Base-by-base conservation (phyloP, 2,113 vertebrate species). In the Epinephelus lanceolatus region DNA sequence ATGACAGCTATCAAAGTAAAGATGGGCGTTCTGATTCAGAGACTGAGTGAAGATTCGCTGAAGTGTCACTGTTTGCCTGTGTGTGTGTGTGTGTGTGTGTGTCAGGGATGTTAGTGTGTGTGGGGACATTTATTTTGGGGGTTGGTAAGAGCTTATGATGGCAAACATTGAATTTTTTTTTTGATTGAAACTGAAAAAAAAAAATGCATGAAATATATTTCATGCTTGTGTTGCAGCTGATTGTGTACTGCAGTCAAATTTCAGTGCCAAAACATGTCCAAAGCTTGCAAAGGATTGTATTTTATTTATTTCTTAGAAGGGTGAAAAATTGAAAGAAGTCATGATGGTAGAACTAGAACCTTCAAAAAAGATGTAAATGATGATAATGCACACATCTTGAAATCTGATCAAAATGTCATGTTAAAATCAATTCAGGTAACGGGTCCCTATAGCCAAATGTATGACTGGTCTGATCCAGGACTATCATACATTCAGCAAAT, bases 1-100 rank as follows among this genome's bases (percentile, higher is more conserved):
- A 92, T 92, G 96, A 96, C 95, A 96, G 95, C 96, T 96, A 95
- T 92, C 93, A 92, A 80, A 89, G 80, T 76, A 63, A 90, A 85
- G 85, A 89, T 83, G 84, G 79, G 80, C 74, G 79, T 76, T 92
- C 47, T 79, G 82, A 89, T 84, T 86, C 81, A 73, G 61, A 79
- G 69, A 80, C 53, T 40, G 51, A 70, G 67, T 75, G 73, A 65
- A 81, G 71, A 80, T 83, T 76, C 65, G 27, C 61, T 42, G 15
- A 45, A 71, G 71, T 81, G 71, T 78, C 65, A 52, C 23, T 81
- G 66, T 86, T 61, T 83, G 70, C 61, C 5, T 71, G 45, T 68
- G 19, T 80, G 52, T 80, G 49, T 45, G 47, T 61, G 57, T 37
- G 13, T 51, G 27, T 27, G 14, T 61, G 27, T 27, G 27, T 27